Evolutionary conservation across 2,113 vertebrate genomes (phyloP).

Genomic region (Antigone vipio): DNA sequence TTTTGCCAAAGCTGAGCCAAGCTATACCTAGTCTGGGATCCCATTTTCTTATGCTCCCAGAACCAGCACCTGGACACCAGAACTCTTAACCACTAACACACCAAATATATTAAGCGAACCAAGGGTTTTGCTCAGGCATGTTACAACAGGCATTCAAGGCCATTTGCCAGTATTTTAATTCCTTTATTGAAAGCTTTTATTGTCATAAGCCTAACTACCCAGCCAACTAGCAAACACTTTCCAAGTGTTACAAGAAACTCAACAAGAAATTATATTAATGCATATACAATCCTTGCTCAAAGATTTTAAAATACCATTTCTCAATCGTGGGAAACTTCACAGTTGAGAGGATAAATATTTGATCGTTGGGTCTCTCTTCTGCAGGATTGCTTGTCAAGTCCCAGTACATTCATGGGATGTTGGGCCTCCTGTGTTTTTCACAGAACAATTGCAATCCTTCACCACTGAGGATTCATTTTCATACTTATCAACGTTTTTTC

Average conservation of each 20-base stretch:
- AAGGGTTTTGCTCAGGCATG: not conserved
- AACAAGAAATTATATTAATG: not conserved
- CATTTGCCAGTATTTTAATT: conserved; percentile 34
- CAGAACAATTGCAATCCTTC: not conserved
- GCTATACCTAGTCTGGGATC: not conserved
- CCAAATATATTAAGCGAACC: not conserved
- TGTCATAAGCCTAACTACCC: not conserved
- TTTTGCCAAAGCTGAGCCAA: not conserved
- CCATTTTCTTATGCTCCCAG: not conserved
- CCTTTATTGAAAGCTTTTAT: conserved; percentile 28
- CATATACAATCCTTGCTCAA: not conserved
- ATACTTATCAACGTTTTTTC: not conserved
- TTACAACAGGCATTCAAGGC: conserved; percentile 13
- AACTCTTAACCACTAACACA: not conserved
- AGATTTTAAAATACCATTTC: not conserved
- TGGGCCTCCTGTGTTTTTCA: not conserved
- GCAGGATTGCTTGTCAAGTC: not conserved
- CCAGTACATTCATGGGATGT: not conserved
- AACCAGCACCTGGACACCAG: not conserved
- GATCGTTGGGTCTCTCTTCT: not conserved
- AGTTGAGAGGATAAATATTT: not conserved
- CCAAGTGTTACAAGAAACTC: conserved; percentile 7
- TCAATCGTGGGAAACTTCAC: not conserved
- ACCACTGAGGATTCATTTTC: not conserved
- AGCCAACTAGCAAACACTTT: not conserved